Percentiles rank a stretch among this genome's conserved stretches.
These are phyloP conservation scores for Nowickia ferox DNA, from an alignment of 2,888 invertebrate genomes.

Conservation along the genomic window DNA sequence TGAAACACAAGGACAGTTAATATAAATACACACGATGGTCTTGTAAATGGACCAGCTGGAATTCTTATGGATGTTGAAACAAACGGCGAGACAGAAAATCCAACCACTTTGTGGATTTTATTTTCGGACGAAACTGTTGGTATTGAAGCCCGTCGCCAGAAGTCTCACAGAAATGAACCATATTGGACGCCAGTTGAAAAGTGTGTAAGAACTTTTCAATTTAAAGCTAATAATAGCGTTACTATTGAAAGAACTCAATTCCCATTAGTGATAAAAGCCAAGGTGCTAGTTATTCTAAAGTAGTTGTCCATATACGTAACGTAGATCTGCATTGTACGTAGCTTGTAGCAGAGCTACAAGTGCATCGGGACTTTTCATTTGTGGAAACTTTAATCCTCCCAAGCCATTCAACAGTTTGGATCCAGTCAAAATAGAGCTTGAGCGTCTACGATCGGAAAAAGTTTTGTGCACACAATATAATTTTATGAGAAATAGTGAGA, in stretches of 20 bases:
- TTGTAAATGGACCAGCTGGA: slow-evolving; percentile 59
- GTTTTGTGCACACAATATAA: background rate
- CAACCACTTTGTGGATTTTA: background rate
- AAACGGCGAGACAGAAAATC: background rate
- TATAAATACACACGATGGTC: slow-evolving; percentile 54
- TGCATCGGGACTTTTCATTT: too few species aligned
- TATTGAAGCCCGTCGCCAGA: background rate
- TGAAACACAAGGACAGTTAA: slow-evolving; percentile 58
- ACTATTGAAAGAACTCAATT: slow-evolving; percentile 45
- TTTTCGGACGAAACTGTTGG: slow-evolving; percentile 38
- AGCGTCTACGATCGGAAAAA: background rate
- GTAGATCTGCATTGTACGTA: slow-evolving; percentile 44
- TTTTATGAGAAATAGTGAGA: background rate
- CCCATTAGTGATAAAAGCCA: slow-evolving; percentile 54
- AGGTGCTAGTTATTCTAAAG: slow-evolving; percentile 41
- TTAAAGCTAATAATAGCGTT: slow-evolving; percentile 36
- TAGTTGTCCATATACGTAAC: slow-evolving; percentile 31
- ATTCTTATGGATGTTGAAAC: slow-evolving; percentile 35
- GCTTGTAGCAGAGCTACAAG: slow-evolving; percentile 62
- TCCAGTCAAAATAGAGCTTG: too few species aligned
- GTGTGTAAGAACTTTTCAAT: slow-evolving; percentile 16
- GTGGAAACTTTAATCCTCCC: too few species aligned
- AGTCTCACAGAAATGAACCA: background rate
- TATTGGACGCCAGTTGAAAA: slow-evolving; percentile 56
- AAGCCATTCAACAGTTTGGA: too few species aligned